Base-by-base conservation (phyloP, 2,888 invertebrate genomes). In the Chydorus sphaericus region DNA sequence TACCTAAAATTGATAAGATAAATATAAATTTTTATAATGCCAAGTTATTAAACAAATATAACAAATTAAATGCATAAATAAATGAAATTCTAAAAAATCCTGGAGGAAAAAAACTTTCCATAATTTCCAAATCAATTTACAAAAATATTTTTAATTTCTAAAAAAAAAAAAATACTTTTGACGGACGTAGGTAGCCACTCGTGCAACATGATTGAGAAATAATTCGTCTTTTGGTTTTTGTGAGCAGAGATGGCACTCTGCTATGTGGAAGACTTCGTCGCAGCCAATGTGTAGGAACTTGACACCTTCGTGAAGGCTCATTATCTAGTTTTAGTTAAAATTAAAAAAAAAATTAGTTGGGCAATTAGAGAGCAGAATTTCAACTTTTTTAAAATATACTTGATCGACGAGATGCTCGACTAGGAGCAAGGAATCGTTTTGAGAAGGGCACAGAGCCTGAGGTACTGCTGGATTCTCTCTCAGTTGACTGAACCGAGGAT, bases 211-310 rank as follows among this genome's bases (percentile, higher is more conserved):
- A 30, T 73, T 71, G 16, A 81, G 66, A 65, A 81, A 82, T n/a
- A 82, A 64, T 52, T 74, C 74, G 62, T 80, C 76, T 38, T 73
- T 69, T 5, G 71, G 64, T 48, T 66, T 62, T 16, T 69, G 62
- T 2, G 78, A 72, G 62, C 83, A 83, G 5, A 75, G 64, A 16
- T 76, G 70, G 63, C 83, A 83, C 63, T 79, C 76, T 1, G 81
- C 81, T 73, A 83, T 76, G 63, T 82, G 81, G 66, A 75, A 80
- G 10, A 83, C 83, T 69, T 83, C 83, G 66, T 83, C 83, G 64
- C 82, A 81, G 49, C 85, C 85, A 57, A 85, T 81, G 67, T 85
- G 84, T 28, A 85, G 70, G 63, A 77, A 77, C 26, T 73, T 60
- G 67, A 58, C 65, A 59, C 57, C 62, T 56, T 60, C 60, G 58